These are phyloP conservation scores for Synergus japonicus DNA, from an alignment of 2,888 invertebrate species.

Conservation along the genomic window DNA sequence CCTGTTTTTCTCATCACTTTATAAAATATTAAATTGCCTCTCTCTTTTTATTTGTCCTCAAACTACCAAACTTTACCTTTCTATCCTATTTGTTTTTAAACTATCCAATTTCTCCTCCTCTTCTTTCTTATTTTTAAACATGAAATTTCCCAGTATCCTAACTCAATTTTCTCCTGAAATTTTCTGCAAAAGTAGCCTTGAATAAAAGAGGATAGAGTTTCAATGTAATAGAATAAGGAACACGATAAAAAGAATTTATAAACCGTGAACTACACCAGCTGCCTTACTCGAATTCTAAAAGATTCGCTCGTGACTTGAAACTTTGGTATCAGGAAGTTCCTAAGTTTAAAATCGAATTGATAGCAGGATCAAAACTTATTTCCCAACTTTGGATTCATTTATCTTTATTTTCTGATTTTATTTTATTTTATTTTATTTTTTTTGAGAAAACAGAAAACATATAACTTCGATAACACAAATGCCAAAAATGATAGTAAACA, in stretches of 20 bases:
- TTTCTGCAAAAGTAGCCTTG: slow-evolving; percentile 24
- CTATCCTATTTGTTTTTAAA: neutral
- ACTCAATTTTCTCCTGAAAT: slow-evolving; percentile 17
- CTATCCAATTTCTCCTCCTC: neutral
- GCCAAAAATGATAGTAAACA: neutral
- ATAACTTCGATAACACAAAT: too few species aligned
- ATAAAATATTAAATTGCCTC: neutral
- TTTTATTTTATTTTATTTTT: neutral
- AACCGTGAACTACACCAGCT: slow-evolving; percentile 15
- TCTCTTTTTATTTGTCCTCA: neutral
- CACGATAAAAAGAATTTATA: slow-evolving; percentile 37
- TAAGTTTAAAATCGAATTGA: slow-evolving; percentile 28
- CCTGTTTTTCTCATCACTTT: neutral
- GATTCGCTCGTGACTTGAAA: slow-evolving; percentile 27
- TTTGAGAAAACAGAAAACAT: neutral
- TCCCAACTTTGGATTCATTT: neutral
- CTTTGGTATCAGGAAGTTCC: slow-evolving; percentile 4
- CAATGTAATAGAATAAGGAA: slow-evolving; percentile 34
- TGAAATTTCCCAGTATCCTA: neutral
- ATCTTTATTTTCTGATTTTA: neutral
- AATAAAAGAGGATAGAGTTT: slow-evolving; percentile 28
- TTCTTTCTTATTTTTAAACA: neutral
- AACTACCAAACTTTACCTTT: neutral
- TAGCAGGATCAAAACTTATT: neutral
- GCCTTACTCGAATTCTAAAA: slow-evolving; percentile 32